These are phyloP conservation scores for Microcebus jonahi DNA, from an alignment of 2,113 vertebrate genomes.

Conservation along the genomic window DNA sequence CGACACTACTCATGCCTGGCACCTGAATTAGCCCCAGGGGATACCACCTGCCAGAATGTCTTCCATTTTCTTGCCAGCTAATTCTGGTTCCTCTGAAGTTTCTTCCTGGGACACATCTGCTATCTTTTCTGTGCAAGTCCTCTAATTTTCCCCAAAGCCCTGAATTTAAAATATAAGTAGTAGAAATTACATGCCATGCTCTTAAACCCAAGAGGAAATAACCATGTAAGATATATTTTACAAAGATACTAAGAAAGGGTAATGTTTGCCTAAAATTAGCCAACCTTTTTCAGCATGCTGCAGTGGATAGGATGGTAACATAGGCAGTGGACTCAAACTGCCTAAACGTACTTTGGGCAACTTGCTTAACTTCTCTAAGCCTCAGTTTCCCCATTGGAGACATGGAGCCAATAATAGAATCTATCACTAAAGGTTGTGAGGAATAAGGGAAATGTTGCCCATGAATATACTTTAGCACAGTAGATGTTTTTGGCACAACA, in stretches of 20 bases:
- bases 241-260: neutral
- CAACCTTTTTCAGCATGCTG: neutral
- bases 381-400: neutral
- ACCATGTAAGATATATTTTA: neutral
- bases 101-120: neutral
- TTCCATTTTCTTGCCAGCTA: neutral
- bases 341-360: neutral
- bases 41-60: neutral
- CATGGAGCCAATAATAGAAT: no score
- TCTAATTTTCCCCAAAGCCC: neutral
- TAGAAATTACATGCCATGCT: neutral
- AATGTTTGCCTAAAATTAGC: neutral
- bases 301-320: fast-evolving
- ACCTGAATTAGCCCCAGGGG: neutral
- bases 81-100: neutral
- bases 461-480: neutral
- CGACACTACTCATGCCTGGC: neutral
- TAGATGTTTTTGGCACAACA: neutral
- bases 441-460: neutral
- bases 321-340: fast-evolving
- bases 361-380: neutral
- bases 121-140: neutral
- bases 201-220: neutral
- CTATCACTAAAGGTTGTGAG: neutral
- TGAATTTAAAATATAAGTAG: neutral